Base-by-base conservation (phyloP, 23 tunicate genomes). In the Diplosoma virens region DNA sequence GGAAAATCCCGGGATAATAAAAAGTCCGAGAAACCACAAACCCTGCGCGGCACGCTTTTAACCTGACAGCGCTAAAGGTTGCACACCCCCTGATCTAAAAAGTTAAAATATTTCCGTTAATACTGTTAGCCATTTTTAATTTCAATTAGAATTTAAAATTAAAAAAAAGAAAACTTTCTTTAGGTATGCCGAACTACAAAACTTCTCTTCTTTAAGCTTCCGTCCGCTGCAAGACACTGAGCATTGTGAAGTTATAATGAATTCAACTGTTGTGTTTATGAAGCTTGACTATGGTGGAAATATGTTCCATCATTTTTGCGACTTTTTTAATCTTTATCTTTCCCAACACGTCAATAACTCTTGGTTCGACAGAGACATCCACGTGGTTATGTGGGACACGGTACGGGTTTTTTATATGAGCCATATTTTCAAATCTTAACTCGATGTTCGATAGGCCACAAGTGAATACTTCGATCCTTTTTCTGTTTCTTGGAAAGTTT, bases 321-420 rank as follows among this genome's bases (percentile, higher is more conserved):
- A 82, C 29, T 82, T 82, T 50, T 82, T 82, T 67, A 82, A 82
- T 50, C 75, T 82, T 11, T 82, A 82, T 41, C 7, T 82, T 11
- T 72, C 87, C 2, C 87, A 82, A 32, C 87, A 92, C 50, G 76
- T 85, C 25, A 85, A 92, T 58, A 67, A 58, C 25, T 85, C 92
- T 0, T 78, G 84, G 83, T 92, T 92, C 32, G 84, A 76, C 25
- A 65, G 55, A 21, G 84, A 92, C 37, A 67, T 76, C 1, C 87
- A 82, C 26, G 80, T 92, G 52, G 80, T 92, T 1, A 92, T 85
- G 92, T 92, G 97, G 97, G 97, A 92, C 47, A 81, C 97, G 47
- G 97, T 92, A 68, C n/a, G n/a, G n/a, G n/a, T n/a, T n/a, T n/a
- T n/a, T n/a, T n/a, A n/a, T n/a, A n/a, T n/a, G n/a, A n/a, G n/a